Percentiles rank a stretch among this genome's conserved stretches.
Conservation (phyloP, 2,113 vertebrate genomes). For the Tapirus terrestris region DNA sequence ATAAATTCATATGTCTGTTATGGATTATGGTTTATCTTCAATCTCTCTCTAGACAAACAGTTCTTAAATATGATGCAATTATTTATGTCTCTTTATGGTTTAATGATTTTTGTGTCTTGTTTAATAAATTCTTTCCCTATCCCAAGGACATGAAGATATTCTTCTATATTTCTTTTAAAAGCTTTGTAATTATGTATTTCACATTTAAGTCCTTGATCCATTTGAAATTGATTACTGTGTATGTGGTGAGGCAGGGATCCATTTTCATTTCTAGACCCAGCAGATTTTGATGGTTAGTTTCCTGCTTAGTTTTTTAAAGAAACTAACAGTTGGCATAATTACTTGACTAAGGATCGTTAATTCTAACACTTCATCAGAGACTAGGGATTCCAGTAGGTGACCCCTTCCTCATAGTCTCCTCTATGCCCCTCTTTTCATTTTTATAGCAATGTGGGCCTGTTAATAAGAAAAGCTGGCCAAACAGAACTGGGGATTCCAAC, state of each 20-base stretch:
- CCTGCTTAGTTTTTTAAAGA: slow-evolving; percentile 58
- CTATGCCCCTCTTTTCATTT: not conserved
- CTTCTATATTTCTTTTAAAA: not conserved
- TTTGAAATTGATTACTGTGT: not conserved
- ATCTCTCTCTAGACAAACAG: not conserved
- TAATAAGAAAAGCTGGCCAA: not conserved
- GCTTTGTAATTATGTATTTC: not conserved
- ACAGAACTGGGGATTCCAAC: not conserved
- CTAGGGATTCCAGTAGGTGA: not conserved
- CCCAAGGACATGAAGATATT: not conserved
- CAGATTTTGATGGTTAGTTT: slow-evolving; percentile 46
- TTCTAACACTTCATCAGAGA: not conserved
- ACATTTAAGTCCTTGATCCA: not conserved
- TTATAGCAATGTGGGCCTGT: not conserved
- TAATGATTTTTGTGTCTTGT: not conserved
- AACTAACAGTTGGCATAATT: not conserved
- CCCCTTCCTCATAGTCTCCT: not conserved
- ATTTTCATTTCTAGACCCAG: not conserved
- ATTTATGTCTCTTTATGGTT: not conserved
- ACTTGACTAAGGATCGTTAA: not conserved
- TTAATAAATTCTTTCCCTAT: not conserved
- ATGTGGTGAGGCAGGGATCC: not conserved
- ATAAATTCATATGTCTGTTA: not conserved
- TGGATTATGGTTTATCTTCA: not conserved
- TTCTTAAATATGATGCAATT: not conserved